Evolutionary conservation across 2,797 vertebrate species (phyloP), one percentile per base, ranked within the genome.

Genomic region (Acrossocheilus fasciatus): DNA sequence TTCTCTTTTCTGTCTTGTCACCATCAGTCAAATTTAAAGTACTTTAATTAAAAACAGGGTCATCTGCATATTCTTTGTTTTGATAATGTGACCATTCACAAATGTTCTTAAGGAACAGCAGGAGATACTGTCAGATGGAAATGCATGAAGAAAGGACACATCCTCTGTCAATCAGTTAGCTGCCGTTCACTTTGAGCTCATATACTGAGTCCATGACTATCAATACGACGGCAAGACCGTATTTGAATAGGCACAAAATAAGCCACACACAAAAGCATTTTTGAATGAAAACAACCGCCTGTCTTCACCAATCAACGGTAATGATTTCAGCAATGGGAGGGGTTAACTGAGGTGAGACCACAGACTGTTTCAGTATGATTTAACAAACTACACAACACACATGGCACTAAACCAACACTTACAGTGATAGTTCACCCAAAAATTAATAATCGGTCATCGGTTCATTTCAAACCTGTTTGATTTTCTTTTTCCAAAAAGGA

Each of bases 21-120:
- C 26, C 73, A 82, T 83, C 64, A 83, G 39, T 79, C 68, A 83
- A 41, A 73, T 74, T 52, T 82, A 82, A 84, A 81, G 69, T 64
- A n/a, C 34, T 74, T 30, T 66, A 18, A 57, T 73, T 79, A 82
- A 81, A 66, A 59, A 64, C 50, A 75, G 75, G 57, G 26, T 59
- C 45, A 83, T 88, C 68, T 88, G 80, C 87, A 78, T 80, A 23
- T 75, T 70, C 39, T 80, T 88, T 88, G 80, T 83, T 73, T 39
- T 86, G 80, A 82, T 86, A 86, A 82, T 73, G 79, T 78, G 73
- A 54, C 39, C 62, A 80, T 83, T 78, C 45, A 86, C 9, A 17
- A 69, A 50, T 6, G 59, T 23, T 81, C 81, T 52, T 6, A 10
- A 80, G 80, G 59, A 78, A 45, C 72, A 79, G 72, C 52, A 18